Conservation (phyloP, 2,888 invertebrate genomes). For the Lycophotia porphyrea region DNA sequence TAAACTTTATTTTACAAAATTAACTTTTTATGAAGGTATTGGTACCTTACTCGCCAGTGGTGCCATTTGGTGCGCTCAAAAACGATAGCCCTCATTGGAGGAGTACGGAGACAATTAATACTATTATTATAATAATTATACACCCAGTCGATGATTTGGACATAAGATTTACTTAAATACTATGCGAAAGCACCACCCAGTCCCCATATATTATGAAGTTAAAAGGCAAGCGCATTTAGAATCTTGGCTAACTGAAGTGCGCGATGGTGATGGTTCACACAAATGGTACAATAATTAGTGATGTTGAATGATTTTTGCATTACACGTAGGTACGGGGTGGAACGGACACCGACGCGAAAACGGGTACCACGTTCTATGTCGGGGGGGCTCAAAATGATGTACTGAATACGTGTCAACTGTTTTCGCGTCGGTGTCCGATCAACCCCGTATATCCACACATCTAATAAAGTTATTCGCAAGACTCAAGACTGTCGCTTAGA, state of each 20-base stretch:
- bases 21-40: no score
- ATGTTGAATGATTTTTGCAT: neutral
- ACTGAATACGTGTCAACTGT: no score
- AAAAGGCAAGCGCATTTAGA: constrained; percentile 10
- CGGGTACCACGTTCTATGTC: no score
- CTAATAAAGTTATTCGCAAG: constrained; percentile 3
- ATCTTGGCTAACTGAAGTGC: neutral
- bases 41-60: no score
- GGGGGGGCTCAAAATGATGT: no score
- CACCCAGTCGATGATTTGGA: neutral
- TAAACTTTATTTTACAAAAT: no score
- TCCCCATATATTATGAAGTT: neutral
- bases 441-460: neutral
- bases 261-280: neutral
- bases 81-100: no score
- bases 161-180: neutral
- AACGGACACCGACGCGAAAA: no score
- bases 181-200: constrained; percentile 6
- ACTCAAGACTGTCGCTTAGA: neutral
- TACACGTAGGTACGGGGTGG: no score
- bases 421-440: no score
- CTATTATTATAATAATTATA: no score
- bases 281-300: neutral
- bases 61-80: no score
- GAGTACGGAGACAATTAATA: constrained; percentile 13